Conservation (phyloP, 2,113 vertebrate species). For the Eulemur rufifrons region DNA sequence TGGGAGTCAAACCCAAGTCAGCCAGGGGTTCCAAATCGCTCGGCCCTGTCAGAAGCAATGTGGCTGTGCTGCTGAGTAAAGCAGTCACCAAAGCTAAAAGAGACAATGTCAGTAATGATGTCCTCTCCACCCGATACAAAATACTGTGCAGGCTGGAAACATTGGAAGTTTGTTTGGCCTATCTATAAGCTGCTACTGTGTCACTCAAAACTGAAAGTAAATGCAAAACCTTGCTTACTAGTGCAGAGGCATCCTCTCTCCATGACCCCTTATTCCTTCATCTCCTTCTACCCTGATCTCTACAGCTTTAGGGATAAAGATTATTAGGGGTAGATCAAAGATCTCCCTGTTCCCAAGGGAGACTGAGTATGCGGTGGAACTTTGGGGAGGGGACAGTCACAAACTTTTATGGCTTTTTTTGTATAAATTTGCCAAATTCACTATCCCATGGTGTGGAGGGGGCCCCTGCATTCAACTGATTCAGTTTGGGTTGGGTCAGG, state of each 20-base stretch:
- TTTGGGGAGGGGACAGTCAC: neutral
- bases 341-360: neutral
- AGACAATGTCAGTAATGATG: neutral
- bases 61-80: neutral
- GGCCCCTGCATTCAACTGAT: neutral
- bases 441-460: neutral
- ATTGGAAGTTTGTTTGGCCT: neutral
- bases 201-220: neutral
- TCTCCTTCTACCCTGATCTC: neutral
- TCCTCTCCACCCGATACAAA: neutral
- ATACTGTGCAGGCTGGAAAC: neutral
- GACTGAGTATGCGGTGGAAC: neutral
- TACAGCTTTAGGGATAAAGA: neutral
- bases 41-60: neutral
- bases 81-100: neutral
- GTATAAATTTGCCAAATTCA: neutral
- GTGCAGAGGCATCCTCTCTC: neutral
- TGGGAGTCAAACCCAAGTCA: neutral
- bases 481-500: neutral
- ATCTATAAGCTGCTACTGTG: neutral
- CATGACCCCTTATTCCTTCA: neutral
- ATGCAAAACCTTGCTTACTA: neutral
- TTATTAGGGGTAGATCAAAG: neutral
- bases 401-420: neutral
- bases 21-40: neutral